Evolutionary conservation across 2,113 vertebrate species (phyloP).

Genomic region (Tupaia chinensis): DNA sequence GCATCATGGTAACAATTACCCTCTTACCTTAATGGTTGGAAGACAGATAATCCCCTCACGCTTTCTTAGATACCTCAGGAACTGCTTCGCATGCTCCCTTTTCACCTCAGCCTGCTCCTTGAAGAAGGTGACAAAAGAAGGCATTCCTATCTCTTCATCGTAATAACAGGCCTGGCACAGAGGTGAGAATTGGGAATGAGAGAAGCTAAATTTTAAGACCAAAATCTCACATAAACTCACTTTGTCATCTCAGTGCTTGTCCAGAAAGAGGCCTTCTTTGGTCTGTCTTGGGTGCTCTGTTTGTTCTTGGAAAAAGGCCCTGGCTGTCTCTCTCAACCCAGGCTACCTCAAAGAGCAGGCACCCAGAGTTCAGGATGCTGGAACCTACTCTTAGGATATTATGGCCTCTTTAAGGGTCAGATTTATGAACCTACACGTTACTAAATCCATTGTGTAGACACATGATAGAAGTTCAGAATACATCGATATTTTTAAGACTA

Average conservation of each 20-base stretch:
- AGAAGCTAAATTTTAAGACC: background rate
- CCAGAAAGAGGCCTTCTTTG: background rate
- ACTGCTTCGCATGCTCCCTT: conserved; percentile 25
- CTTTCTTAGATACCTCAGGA: conserved; percentile 49
- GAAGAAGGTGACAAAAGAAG: conserved; percentile 47
- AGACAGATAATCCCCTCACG: background rate
- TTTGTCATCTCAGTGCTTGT: background rate
- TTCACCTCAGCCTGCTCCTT: conserved; percentile 48
- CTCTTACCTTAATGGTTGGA: conserved; percentile 52
- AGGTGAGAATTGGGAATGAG: background rate
- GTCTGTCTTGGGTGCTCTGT: background rate
- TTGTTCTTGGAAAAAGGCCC: conserved; percentile 16
- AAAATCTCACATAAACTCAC: background rate
- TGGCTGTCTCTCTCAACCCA: background rate
- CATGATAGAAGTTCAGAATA: background rate
- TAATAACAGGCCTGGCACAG: conserved; percentile 42
- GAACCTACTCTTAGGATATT: background rate
- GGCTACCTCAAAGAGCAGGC: background rate
- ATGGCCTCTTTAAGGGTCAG: background rate
- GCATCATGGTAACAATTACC: background rate
- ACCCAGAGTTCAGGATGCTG: background rate
- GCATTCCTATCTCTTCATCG: background rate
- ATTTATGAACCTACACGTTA: background rate
- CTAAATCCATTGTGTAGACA: background rate
- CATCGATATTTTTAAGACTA: background rate